A percentile compares a stretch with the other conserved stretches of the same genome.
phyloP scores from a whole-genome alignment of 1,140 invertebrate genomes.

The Drosophila kurseongensis region DNA sequence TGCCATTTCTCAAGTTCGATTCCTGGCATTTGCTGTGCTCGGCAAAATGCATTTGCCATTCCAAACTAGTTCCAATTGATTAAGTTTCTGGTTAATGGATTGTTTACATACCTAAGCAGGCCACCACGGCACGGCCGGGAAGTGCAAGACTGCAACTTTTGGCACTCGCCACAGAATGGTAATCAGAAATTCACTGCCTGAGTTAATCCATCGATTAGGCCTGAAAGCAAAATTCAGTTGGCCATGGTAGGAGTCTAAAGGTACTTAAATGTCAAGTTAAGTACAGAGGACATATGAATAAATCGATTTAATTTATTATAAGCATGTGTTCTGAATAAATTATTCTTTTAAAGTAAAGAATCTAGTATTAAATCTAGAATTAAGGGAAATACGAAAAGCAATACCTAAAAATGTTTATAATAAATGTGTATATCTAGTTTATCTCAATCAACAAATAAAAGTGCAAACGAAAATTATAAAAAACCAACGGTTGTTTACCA shows the following conservation, averaged over 20 bases:
- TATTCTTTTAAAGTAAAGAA: no score
- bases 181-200: constrained; percentile 42
- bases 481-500: no score
- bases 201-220: constrained; percentile 28
- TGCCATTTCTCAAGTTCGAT: constrained; percentile 15
- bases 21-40: constrained; percentile 68
- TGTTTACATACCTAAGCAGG: constrained; percentile 73
- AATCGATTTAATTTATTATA: no score
- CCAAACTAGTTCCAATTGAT: constrained; percentile 79
- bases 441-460: no score
- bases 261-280: neutral
- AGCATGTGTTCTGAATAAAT: no score
- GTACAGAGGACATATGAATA: neutral
- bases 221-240: constrained; percentile 9
- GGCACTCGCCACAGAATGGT: constrained; percentile 27
- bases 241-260: neutral
- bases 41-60: constrained; percentile 74
- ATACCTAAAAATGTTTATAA: no score
- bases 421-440: no score
- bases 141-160: constrained; percentile 44
- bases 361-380: no score
- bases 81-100: constrained; percentile 82
- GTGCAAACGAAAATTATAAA: no score
- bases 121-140: constrained; percentile 3
- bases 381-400: no score